Evolutionary conservation across 2,888 invertebrate species (phyloP).

Genomic region (Tipula unca): DNA sequence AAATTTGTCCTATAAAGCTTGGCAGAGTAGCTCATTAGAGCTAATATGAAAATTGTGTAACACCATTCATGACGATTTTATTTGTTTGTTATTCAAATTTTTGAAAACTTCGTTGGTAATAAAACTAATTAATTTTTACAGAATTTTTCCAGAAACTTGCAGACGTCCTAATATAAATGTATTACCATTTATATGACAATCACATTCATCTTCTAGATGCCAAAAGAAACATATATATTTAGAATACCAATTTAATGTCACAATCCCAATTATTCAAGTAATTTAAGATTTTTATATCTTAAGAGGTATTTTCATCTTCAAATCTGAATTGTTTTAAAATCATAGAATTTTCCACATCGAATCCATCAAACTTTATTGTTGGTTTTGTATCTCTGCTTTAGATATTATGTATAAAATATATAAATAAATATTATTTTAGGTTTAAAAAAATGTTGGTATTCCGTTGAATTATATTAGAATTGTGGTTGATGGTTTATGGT

Average conservation of each 20-base stretch:
- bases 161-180: no score
- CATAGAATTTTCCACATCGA: not conserved
- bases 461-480: not conserved
- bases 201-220: not conserved
- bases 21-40: no score
- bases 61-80: no score
- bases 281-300: not conserved
- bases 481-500: not conserved
- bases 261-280: not conserved
- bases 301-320: not conserved
- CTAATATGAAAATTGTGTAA: no score
- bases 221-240: not conserved
- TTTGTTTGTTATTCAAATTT: no score
- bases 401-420: not conserved
- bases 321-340: not conserved
- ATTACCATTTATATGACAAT: not conserved
- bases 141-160: no score
- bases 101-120: no score
- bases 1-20: no score
- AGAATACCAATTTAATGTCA: not conserved
- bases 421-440: not conserved
- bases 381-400: not conserved
- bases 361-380: not conserved
- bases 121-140: no score
- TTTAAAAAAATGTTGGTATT: not conserved